Percentiles rank a stretch among this genome's conserved stretches.
phyloP scores from a whole-genome alignment of 64 coral and sea anemone species.

The Cladopsammia gracilis region DNA sequence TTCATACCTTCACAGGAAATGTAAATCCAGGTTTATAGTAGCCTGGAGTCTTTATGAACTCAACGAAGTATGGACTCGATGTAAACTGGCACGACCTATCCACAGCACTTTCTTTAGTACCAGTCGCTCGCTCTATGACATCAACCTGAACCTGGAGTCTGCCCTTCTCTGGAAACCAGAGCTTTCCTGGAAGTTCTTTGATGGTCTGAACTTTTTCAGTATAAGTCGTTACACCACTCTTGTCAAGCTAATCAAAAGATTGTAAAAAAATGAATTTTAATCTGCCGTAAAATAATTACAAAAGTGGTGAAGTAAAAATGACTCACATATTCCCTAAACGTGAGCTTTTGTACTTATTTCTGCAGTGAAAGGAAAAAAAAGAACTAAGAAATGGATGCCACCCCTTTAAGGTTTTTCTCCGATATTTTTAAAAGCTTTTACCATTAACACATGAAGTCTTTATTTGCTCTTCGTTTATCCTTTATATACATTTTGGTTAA shows the following conservation, averaged over 20 bases:
- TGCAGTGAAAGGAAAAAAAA: no score
- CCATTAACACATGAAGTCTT: no score
- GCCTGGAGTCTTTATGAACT: conserved; percentile 74
- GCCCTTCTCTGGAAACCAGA: conserved; percentile 87
- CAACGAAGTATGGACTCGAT: conserved; percentile 72
- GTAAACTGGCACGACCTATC: conserved; percentile 86
- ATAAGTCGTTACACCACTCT: background rate
- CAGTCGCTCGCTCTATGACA: conserved; percentile 81
- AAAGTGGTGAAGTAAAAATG: no score
- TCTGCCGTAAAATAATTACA: no score
- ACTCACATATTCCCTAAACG: no score
- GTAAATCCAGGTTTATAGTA: conserved; percentile 90
- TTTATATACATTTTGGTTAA: no score
- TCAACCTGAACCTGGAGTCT: conserved; percentile 80
- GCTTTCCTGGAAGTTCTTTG: conserved; percentile 24
- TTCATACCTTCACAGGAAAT: conserved; percentile 72
- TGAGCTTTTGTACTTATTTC: no score
- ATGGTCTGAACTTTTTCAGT: conserved; percentile 7
- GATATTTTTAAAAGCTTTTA: no score
- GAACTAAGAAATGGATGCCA: no score
- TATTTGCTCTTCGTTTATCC: no score
- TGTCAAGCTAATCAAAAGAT: background rate
- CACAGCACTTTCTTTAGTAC: conserved; percentile 64
- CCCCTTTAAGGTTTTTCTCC: no score
- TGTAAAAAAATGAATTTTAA: background rate